Percentiles rank a stretch among this genome's conserved stretches.
These are phyloP conservation scores for Piliocolobus tephrosceles DNA, from an alignment of 2,113 vertebrate genomes.

Conservation along the genomic window DNA sequence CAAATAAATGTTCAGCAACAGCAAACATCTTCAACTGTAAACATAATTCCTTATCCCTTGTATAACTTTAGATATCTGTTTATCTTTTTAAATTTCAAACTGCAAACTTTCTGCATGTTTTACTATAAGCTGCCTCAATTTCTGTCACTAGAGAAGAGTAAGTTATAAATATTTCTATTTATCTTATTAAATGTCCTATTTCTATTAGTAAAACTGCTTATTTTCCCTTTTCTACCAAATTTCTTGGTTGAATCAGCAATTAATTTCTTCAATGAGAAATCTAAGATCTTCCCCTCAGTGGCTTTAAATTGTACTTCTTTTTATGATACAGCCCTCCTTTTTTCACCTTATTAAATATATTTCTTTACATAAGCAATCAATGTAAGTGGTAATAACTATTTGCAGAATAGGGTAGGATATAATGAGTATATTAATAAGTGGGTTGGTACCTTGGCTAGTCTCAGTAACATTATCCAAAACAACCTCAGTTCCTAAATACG, in stretches of 20 bases:
- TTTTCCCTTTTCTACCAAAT: neutral
- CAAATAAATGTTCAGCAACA: neutral
- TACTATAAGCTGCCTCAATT: neutral
- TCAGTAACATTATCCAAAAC: neutral
- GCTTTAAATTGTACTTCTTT: neutral
- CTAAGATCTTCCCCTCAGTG: neutral
- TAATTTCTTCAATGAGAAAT: constrained; percentile 19
- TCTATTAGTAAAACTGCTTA: constrained; percentile 3
- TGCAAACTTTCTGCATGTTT: neutral
- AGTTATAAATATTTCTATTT: constrained; percentile 4
- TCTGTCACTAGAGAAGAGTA: neutral
- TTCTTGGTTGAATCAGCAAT: neutral
- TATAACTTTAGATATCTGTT: neutral
- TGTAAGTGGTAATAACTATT: neutral
- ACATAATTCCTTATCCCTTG: neutral
- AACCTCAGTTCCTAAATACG: neutral
- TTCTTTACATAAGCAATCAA: neutral
- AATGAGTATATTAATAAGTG: neutral
- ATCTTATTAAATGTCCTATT: neutral
- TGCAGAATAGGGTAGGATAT: neutral
- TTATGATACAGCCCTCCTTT: neutral
- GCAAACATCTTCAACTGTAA: neutral
- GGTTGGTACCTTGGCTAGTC: neutral
- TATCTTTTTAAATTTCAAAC: neutral
- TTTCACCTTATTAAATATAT: neutral